A percentile compares a stretch with the other conserved stretches of the same genome.
Evolutionary conservation across 2,113 vertebrate genomes (phyloP).

Genomic region (Planiliza haematocheilus): DNA sequence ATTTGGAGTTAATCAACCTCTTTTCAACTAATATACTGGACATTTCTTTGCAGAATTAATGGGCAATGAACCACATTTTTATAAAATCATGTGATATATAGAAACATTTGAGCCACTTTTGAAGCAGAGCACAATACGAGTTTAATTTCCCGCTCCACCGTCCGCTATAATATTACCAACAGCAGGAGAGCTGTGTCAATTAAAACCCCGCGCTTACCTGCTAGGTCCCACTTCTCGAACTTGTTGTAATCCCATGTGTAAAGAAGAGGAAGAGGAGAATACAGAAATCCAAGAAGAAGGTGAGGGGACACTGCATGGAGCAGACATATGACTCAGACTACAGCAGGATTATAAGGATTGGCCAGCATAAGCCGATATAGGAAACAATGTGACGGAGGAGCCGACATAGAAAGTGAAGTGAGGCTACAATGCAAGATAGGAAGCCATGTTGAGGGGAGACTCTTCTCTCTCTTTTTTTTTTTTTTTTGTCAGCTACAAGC

Average conservation of each 20-base stretch:
- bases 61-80: no score
- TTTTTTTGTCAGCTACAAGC: conserved; percentile 50
- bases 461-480: background rate
- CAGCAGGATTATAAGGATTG: conserved; percentile 74
- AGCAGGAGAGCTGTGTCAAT: conserved; percentile 6
- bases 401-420: conserved; percentile 50
- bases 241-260: conserved; percentile 60
- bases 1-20: no score
- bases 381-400: conserved; percentile 71
- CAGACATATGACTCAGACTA: conserved; percentile 67
- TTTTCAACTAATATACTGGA: no score
- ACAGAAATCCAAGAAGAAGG: conserved; percentile 54
- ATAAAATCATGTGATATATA: no score
- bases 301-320: conserved; percentile 61
- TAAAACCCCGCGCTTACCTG: conserved; percentile 24
- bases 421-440: conserved; percentile 48
- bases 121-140: no score
- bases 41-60: no score
- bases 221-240: conserved; percentile 33
- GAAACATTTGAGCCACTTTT: no score
- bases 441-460: conserved; percentile 45
- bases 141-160: conserved; percentile 37
- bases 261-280: conserved; percentile 39
- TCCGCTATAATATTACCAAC: no score
- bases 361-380: conserved; percentile 72